Evolutionary conservation across 2,113 vertebrate species (phyloP).

Genomic region (Bubo scandiacus): DNA sequence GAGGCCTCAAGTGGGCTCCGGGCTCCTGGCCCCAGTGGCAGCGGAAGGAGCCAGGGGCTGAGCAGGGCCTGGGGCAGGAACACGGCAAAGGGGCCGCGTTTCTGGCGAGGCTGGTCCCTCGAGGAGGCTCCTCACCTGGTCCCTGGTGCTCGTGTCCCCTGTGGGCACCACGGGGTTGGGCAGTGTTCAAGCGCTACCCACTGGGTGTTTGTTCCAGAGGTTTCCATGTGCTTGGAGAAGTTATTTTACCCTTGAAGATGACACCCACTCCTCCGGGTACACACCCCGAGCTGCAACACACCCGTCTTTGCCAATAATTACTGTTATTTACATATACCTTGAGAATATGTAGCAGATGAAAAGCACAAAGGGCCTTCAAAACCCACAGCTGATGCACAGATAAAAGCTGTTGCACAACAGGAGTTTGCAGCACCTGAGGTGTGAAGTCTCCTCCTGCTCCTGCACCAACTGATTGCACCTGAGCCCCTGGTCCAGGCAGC

Average conservation of each 20-base stretch:
- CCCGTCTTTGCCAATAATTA: neutral
- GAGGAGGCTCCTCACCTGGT: neutral
- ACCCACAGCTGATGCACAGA: neutral
- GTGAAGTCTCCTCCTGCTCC: neutral
- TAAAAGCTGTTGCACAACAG: neutral
- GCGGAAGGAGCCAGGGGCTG: neutral
- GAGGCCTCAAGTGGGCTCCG: accelerated
- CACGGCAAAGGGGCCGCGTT: accelerated
- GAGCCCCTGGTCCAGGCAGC: neutral
- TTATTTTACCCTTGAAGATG: neutral
- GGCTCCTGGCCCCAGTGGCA: neutral
- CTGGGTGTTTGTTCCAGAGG: neutral
- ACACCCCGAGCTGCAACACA: constrained; percentile 23
- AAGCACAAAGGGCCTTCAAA: neutral
- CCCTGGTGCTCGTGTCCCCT: neutral
- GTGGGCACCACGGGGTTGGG: accelerated
- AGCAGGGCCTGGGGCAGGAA: neutral
- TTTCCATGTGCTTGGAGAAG: neutral
- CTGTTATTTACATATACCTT: constrained; percentile 1
- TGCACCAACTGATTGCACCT: neutral
- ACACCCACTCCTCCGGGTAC: neutral
- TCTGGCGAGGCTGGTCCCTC: accelerated
- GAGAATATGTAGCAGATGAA: constrained; percentile 11
- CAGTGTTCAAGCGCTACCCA: accelerated
- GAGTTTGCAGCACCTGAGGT: neutral